These are phyloP conservation scores for Amazona vittata DNA, from an alignment of 2,113 vertebrate species.

Conservation along the genomic window DNA sequence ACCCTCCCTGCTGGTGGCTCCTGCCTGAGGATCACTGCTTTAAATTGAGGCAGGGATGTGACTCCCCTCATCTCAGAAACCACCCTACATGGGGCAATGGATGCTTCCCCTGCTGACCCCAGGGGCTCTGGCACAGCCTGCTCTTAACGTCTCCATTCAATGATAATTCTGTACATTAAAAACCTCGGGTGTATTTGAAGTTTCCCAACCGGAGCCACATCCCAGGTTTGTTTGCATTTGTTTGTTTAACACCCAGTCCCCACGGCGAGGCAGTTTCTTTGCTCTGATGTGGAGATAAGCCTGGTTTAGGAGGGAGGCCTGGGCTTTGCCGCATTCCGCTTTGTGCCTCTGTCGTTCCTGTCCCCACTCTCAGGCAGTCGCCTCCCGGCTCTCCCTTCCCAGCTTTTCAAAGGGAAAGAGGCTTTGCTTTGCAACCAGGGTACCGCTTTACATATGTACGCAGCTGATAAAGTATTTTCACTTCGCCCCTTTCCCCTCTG, in stretches of 20 bases:
- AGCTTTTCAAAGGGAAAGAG: conserved; percentile 35
- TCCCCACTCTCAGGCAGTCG: neutral
- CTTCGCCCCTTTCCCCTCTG: conserved; percentile 70
- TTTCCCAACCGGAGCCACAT: neutral
- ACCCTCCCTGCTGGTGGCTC: neutral
- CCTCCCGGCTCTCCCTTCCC: conserved; percentile 4
- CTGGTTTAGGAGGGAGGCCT: neutral
- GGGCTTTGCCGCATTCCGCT: neutral
- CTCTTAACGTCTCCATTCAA: accelerated
- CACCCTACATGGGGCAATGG: neutral
- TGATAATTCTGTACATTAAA: neutral
- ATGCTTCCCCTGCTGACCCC: neutral
- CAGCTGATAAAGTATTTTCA: conserved; percentile 78
- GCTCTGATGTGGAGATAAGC: neutral
- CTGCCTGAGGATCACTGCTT: neutral
- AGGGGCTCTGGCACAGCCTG: neutral
- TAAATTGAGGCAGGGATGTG: neutral
- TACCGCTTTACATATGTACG: conserved; percentile 76
- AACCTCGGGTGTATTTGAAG: accelerated
- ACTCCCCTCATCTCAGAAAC: neutral
- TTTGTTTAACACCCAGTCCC: neutral
- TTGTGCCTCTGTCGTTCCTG: conserved; percentile 53
- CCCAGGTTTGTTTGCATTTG: neutral
- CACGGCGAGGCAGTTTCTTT: neutral
- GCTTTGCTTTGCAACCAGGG: conserved; percentile 64